These are phyloP conservation scores for Ennomos erosarius DNA, from an alignment of 2,888 invertebrate genomes.

Conservation along the genomic window DNA sequence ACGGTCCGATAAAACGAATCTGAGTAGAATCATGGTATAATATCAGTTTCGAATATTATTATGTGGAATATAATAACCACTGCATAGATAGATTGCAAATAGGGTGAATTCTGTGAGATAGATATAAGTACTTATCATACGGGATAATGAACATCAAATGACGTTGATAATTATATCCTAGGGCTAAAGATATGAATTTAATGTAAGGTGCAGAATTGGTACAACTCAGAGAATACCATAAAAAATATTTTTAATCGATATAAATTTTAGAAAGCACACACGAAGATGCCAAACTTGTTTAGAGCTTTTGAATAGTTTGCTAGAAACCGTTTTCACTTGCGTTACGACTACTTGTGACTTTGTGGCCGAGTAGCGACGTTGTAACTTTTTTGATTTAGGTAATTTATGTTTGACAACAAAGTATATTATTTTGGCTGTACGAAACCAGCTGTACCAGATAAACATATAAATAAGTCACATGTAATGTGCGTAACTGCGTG, in stretches of 20 bases:
- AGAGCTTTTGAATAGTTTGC: constrained; percentile 45
- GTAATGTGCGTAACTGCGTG: not conserved
- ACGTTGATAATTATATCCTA: too few species aligned
- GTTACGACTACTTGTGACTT: constrained; percentile 6
- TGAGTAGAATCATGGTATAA: too few species aligned
- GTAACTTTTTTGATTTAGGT: constrained; percentile 13
- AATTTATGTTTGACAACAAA: constrained; percentile 11
- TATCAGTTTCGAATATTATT: too few species aligned
- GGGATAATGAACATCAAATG: too few species aligned
- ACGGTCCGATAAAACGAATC: not conserved
- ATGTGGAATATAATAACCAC: too few species aligned
- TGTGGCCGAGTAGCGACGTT: constrained; percentile 10
- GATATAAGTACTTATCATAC: too few species aligned
- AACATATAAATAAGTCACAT: constrained; percentile 17
- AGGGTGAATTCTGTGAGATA: too few species aligned
- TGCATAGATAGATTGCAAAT: too few species aligned
- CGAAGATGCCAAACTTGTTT: constrained; percentile 45
- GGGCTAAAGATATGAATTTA: too few species aligned
- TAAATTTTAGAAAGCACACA: constrained; percentile 45
- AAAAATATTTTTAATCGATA: constrained; percentile 32
- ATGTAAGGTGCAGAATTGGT: too few species aligned
- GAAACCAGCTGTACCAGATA: constrained; percentile 3
- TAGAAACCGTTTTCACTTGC: constrained; percentile 32
- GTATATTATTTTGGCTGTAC: constrained; percentile 21
- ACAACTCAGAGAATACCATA: not conserved